Evolutionary conservation across 2,888 invertebrate genomes (phyloP), one percentile per base, ranked within the genome.

Genomic region (Euproctis similis): DNA sequence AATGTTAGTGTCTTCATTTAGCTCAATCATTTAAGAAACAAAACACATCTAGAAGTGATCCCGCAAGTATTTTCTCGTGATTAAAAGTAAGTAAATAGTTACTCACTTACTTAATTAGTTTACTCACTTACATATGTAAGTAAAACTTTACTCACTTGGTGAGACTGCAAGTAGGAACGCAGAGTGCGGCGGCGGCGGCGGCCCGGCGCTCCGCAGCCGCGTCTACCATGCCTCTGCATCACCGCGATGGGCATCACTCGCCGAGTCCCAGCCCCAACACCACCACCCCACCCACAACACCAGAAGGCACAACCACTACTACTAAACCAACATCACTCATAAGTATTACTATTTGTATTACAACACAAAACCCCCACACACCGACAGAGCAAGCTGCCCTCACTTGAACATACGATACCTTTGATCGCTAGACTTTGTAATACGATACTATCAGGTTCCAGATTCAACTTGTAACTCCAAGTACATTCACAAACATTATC

Each of bases 161-260:
- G 55, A 81, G 63, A 61, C 74, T 78, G 68, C 65, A 64, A 53
- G 68, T 58, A 66, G 65, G 61, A 64, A 63, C 62, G 73, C 61
- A 66, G 60, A 60, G 63, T 63, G 67, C 69, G 74, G 72, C 78
- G 69, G 66, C 77, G 68, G 64, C 69, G 69, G 69, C 72, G 71
- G 70, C 63, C 71, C 72, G 76, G 72, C 76, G 80, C 76, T 80
- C 80, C 81, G 78, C 78, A 67, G 77, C 80, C 78, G 76, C 82
- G 80, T 82, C 82, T 77, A 80, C 82, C 84, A 84, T 84, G 71
- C 81, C 82, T 77, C 74, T 66, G 81, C 82, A 84, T 81, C 78
- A 80, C 78, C 76, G 76, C 68, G 71, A 58, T 70, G 67, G 68
- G 78, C 82, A 82, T 84, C 68, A 78, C 80, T 75, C 61, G 68